Base-by-base conservation (phyloP, 2,797 vertebrate species). In the Pipistrellus kuhlii region DNA sequence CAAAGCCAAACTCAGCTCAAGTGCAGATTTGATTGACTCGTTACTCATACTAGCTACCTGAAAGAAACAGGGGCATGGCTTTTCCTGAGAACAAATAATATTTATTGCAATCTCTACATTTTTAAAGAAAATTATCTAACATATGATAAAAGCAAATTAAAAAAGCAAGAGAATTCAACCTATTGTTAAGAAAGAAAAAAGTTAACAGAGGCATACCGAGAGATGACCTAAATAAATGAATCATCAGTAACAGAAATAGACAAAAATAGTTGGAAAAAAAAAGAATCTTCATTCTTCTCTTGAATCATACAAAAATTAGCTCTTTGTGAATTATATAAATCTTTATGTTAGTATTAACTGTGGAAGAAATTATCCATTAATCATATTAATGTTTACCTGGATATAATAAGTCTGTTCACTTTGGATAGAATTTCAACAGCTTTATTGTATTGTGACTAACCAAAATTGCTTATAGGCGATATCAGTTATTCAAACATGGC, bases 161-260 rank as follows among this genome's bases (percentile, higher is more conserved):
- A 5, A 75, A 78, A 51, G 23, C 13, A 68, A 68, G 27, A 48
- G 9, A 75, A 85, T 27, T 51, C 57, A 14, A 86, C n/a, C 12
- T 38, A 75, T 57, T 73, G 25, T 48, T 73, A 35, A 53, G 8
- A 85, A 75, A 72, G n/a, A 18, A 78, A 84, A 71, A 94, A 41
- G 6, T 66, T 59, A 82, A 21, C 55, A 55, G 18, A 68, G 20
- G 20, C 30, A n/a, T 69, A 41, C 18, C 35, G 30, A 85, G 38
- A 46, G 15, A 75, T 75, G 38, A 75, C 8, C 20, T 86, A 86
- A 25, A 51, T 66, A 17, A 57, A 55, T 21, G 55, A 78, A 53
- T 80, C 71, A 73, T 59, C 35, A 66, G n/a, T 75, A n/a, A 38
- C n/a, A 94, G 44, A 94, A 75, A 75, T 21, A 81, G 11, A 75